A percentile compares a stretch with the other conserved stretches of the same genome.
phyloP scores from a whole-genome alignment of 53 echinoderm and acorn worm genomes.

The Astropecten irregularis region DNA sequence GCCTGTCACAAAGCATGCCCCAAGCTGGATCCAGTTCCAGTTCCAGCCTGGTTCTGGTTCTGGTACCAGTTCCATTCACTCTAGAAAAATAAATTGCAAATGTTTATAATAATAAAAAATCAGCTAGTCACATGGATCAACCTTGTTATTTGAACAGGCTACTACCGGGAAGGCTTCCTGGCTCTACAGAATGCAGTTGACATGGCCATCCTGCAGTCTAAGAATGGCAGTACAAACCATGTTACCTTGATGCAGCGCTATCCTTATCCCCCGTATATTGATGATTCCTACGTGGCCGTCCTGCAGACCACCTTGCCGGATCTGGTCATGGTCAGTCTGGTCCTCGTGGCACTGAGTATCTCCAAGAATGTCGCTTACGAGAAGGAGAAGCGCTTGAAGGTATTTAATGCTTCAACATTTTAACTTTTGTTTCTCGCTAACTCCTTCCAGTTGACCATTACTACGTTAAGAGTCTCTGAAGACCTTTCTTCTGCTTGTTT shows the following conservation, averaged over 20 bases:
- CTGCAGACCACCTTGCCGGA: conserved; percentile 71
- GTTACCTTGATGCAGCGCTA: conserved; percentile 69
- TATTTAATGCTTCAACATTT: neutral
- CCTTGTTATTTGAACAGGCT: conserved; percentile 52
- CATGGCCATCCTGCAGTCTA: conserved; percentile 69
- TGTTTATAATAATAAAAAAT: too few species aligned
- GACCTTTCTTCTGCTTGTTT: too few species aligned
- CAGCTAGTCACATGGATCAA: too few species aligned
- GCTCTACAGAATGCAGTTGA: conserved; percentile 70
- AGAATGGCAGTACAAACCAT: conserved; percentile 18
- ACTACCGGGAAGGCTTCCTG: conserved; percentile 78
- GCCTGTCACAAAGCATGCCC: too few species aligned
- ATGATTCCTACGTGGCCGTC: conserved; percentile 68
- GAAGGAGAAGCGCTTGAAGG: conserved; percentile 84
- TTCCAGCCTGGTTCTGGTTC: too few species aligned
- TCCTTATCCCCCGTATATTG: conserved; percentile 87
- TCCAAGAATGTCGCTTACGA: conserved; percentile 74
- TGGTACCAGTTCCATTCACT: too few species aligned
- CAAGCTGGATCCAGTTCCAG: too few species aligned
- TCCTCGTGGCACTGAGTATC: conserved; percentile 70
- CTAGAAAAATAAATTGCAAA: too few species aligned
- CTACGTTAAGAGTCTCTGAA: too few species aligned
- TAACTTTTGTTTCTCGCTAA: neutral
- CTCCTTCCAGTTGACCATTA: too few species aligned
- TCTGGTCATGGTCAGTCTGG: conserved; percentile 76